Evolutionary conservation across 2,797 vertebrate genomes (phyloP), one percentile per base, ranked within the genome.

Genomic region (Phoxinus dragarum): DNA sequence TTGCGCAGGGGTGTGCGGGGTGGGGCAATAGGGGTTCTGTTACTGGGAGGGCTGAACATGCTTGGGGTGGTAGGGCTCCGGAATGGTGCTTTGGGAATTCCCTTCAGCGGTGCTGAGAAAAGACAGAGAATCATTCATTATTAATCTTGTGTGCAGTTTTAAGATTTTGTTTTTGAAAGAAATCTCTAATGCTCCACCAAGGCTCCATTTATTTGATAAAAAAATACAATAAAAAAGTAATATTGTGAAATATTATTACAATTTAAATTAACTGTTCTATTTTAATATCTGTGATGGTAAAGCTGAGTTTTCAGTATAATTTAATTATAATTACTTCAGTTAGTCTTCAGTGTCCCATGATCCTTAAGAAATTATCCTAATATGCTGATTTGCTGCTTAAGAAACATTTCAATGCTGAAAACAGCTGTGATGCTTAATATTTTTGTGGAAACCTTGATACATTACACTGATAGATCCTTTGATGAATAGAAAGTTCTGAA

Each of bases 11-110:
- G 97, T 0, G 98, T 97, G 91, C 98, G 95, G 0, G 96, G 94
- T 0, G 97, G 97, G 9, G 98, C 95, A 75, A 99, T 97, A 1
- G 97, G 97, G 8, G 98, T 96, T 89, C 98, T 96, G 87, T 97
- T 99, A 87, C 97, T 97, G 19, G 97, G 94, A 14, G 98, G 97
- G 91, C 96, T 99, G 93, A 99, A 99, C 76, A 99, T 97, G 61
- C 97, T 98, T 81, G 98, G 97, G 8, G 98, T 94, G 7, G 97
- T 97, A 78, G 98, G 97, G 90, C 96, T 99, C 86, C 98, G 95
- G 93, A 99, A 99, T 0, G 98, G 97, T 11, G 97, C 97, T 91
- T 99, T 99, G 68, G 98, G 98, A 90, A 99, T 99, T 87, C 98
- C 98, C 93, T 98, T 99, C 56, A 99, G 97, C 5, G 98, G 98